phyloP scores from a whole-genome alignment of 2,797 vertebrate species.

The Notamacropus eugenii region DNA sequence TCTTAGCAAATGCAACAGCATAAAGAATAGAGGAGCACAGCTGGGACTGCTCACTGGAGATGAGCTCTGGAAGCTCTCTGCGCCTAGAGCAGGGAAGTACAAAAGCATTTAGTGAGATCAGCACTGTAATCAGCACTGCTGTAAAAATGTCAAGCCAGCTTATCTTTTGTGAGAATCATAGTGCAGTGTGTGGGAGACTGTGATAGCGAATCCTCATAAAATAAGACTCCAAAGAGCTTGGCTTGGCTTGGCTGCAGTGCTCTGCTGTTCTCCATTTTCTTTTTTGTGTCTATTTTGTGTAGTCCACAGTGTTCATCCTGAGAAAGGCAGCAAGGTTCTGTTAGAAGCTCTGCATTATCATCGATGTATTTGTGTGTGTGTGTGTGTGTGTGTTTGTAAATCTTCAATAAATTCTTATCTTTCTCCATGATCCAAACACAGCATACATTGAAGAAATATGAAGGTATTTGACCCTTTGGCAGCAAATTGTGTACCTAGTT shows the following conservation, averaged over 20 bases:
- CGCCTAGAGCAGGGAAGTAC: not conserved
- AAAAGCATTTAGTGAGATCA: not conserved
- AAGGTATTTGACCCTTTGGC: not conserved
- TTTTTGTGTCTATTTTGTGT: not conserved
- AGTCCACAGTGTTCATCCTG: not conserved
- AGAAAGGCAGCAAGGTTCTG: not conserved
- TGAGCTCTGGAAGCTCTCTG: not conserved
- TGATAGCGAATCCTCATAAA: not conserved
- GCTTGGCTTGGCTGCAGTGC: not conserved
- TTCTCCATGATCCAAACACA: not conserved
- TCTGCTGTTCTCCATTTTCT: not conserved
- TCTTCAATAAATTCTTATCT: not conserved
- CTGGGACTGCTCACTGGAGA: not conserved
- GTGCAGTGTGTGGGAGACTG: not conserved
- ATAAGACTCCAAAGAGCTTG: not conserved
- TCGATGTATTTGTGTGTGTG: not conserved
- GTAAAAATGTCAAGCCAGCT: not conserved
- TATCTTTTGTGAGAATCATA: not conserved
- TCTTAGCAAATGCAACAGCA: not conserved
- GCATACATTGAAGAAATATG: not conserved
- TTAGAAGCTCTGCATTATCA: not conserved
- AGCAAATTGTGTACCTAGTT: not conserved
- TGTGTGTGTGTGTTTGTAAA: not conserved
- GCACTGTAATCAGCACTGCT: not conserved
- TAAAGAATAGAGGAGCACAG: not conserved